A percentile compares a stretch with the other conserved stretches of the same genome.
Evolutionary conservation across 2,113 vertebrate genomes (phyloP).

Genomic region (Sylvia atricapilla): DNA sequence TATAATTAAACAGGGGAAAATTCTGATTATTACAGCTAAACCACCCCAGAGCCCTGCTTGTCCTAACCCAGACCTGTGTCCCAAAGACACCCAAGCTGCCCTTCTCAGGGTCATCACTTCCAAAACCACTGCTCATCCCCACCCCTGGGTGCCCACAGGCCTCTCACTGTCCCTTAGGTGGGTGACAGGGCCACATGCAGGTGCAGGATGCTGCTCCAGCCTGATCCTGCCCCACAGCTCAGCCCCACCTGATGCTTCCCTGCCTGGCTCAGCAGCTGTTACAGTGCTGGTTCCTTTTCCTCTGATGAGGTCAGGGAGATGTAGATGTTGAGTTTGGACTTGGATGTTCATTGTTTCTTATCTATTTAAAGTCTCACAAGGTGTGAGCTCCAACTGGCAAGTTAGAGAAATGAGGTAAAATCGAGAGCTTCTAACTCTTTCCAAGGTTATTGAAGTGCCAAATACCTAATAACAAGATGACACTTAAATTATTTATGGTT

Average conservation of each 20-base stretch:
- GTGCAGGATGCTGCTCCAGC: fast-evolving
- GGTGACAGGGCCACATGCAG: background rate
- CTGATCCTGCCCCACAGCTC: background rate
- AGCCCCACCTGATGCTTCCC: background rate
- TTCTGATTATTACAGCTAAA: background rate
- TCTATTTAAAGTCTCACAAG: too few relatives aligned
- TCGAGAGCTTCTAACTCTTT: too few relatives aligned
- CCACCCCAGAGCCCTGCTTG: background rate
- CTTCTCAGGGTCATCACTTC: background rate
- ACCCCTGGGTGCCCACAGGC: background rate
- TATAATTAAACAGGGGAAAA: background rate
- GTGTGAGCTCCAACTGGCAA: too few relatives aligned
- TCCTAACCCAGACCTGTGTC: background rate
- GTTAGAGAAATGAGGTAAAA: too few relatives aligned
- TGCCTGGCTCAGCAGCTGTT: background rate
- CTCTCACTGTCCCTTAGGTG: background rate
- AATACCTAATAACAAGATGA: too few relatives aligned
- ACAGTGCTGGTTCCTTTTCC: too few relatives aligned
- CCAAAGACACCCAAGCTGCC: background rate
- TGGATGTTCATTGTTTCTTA: too few relatives aligned
- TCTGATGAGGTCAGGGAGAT: too few relatives aligned
- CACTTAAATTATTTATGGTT: too few relatives aligned
- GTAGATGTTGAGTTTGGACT: too few relatives aligned
- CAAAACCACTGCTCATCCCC: background rate
- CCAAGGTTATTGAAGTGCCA: too few relatives aligned